phyloP scores from a whole-genome alignment of 53 echinoderm and acorn worm species.

The Paracentrotus lividus region DNA sequence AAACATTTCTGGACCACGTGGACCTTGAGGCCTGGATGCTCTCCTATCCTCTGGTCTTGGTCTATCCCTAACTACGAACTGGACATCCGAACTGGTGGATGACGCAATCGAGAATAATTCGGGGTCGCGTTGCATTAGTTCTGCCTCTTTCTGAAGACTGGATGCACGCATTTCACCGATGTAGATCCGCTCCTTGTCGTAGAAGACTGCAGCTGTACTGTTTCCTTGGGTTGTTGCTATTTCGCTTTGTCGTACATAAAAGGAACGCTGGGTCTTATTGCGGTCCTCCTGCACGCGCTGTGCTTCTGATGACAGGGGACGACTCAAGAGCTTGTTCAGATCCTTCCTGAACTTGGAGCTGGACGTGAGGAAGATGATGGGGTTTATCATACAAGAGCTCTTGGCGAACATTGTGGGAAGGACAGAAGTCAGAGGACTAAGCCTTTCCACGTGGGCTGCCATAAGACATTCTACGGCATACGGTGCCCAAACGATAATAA shows the following conservation, averaged over 20 bases:
- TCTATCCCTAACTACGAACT: conserved; percentile 34
- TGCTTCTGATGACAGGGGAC: background rate
- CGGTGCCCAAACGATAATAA: conserved; percentile 86
- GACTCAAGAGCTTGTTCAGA: conserved; percentile 55
- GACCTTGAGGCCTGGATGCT: background rate
- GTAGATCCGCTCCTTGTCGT: conserved; percentile 81
- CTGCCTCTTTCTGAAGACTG: conserved; percentile 72
- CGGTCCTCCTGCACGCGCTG: background rate
- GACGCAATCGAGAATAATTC: conserved; percentile 74
- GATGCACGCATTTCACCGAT: conserved; percentile 77
- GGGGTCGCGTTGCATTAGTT: conserved; percentile 73
- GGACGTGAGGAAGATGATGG: conserved; percentile 75
- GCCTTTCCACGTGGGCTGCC: conserved; percentile 59
- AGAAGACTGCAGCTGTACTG: conserved; percentile 74
- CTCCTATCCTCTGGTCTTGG: background rate
- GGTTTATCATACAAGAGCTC: conserved; percentile 87
- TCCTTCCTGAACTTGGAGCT: conserved; percentile 82
- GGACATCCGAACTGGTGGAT: conserved; percentile 57
- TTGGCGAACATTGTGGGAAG: conserved; percentile 89
- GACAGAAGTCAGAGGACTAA: conserved; percentile 65
- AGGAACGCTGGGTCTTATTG: background rate
- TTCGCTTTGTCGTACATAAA: conserved; percentile 54
- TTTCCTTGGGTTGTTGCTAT: background rate
- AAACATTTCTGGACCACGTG: conserved; percentile 52
- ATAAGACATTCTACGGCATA: conserved; percentile 76